Conservation (phyloP, 2,797 vertebrate species). For the Poeciliopsis infans region DNA sequence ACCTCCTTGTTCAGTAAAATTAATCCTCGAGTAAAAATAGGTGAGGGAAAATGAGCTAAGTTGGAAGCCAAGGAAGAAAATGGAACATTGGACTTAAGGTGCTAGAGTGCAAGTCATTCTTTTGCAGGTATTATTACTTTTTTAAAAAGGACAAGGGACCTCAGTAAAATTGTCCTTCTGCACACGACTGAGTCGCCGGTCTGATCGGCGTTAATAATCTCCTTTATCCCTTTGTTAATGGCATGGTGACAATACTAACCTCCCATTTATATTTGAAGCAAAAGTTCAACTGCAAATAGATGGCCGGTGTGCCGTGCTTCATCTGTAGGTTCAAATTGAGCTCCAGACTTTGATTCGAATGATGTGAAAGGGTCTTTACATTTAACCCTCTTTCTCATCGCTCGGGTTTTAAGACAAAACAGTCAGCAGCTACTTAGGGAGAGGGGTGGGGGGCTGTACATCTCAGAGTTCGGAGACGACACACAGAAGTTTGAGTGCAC, state of each 20-base stretch:
- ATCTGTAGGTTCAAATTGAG: slow-evolving; percentile 59
- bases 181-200: slow-evolving; percentile 71
- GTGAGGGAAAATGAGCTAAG: slow-evolving; percentile 86
- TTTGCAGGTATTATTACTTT: slow-evolving; percentile 81
- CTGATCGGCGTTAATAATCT: slow-evolving; percentile 82
- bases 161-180: slow-evolving; percentile 77
- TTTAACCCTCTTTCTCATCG: slow-evolving; percentile 75
- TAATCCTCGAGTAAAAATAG: slow-evolving; percentile 99
- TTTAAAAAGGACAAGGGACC: slow-evolving; percentile 61
- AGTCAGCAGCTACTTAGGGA: slow-evolving; percentile 50
- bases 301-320: slow-evolving; percentile 52
- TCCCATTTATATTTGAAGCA: slow-evolving; percentile 81
- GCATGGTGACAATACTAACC: slow-evolving; percentile 69
- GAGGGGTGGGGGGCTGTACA: slow-evolving; percentile 44
- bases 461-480: slow-evolving; percentile 55
- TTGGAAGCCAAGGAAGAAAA: slow-evolving; percentile 69
- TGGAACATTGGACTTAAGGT: slow-evolving; percentile 86
- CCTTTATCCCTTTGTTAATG: slow-evolving; percentile 80
- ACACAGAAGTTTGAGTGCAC: slow-evolving; percentile 69
- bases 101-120: slow-evolving; percentile 84
- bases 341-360: slow-evolving; percentile 76
- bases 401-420: slow-evolving; percentile 59
- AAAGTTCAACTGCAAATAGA: slow-evolving; percentile 77
- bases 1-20: slow-evolving; percentile 94
- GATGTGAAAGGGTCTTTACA: slow-evolving; percentile 60